Conservation (phyloP, 2,888 invertebrate genomes). For the Adineta ricciae region DNA sequence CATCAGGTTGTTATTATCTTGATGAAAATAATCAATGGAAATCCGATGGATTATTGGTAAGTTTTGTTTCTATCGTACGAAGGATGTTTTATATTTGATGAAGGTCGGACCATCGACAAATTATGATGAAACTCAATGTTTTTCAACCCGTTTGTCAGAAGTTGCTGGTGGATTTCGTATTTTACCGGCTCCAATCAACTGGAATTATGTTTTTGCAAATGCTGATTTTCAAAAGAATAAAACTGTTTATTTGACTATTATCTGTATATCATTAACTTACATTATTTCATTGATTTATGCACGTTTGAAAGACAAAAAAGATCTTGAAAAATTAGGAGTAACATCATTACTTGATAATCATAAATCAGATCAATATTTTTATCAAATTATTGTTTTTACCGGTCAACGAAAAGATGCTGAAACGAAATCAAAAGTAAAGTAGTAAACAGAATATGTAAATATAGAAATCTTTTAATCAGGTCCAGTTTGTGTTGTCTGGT, state of each 20-base stretch:
- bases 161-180: slow-evolving; percentile 52
- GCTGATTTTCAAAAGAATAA: slow-evolving; percentile 51
- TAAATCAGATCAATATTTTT: slow-evolving; percentile 49
- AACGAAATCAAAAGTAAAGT: slow-evolving; percentile 46
- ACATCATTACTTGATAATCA: slow-evolving; percentile 50
- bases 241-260: slow-evolving; percentile 51
- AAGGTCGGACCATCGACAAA: no score
- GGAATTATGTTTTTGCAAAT: no score
- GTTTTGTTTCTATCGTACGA: no score
- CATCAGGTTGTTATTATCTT: no score
- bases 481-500: slow-evolving; percentile 46
- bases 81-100: no score
- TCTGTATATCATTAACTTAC: slow-evolving; percentile 46
- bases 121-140: no score
- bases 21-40: no score
- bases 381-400: slow-evolving; percentile 51
- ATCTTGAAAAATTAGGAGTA: no score
- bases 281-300: slow-evolving; percentile 38
- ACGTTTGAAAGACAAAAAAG: slow-evolving; percentile 51
- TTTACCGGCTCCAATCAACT: no score
- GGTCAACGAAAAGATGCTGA: no score
- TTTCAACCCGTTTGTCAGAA: slow-evolving; percentile 49
- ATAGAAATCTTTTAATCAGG: slow-evolving; percentile 37
- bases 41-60: no score
- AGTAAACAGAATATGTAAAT: no score